Base-by-base conservation (phyloP, 2,888 invertebrate species). In the Fissipunctia ypsillon region DNA sequence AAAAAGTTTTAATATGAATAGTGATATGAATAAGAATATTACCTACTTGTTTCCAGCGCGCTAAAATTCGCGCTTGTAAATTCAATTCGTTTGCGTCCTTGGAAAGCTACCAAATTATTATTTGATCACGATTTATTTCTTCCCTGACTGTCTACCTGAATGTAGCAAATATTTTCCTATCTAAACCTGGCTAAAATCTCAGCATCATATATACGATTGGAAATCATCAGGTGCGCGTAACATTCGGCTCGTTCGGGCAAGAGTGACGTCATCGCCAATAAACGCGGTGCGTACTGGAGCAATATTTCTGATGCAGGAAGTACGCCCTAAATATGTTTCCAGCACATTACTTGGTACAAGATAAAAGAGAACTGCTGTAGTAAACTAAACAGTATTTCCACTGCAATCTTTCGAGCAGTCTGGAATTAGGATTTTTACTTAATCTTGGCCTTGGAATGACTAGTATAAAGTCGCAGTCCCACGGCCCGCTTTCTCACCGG, bases 251-350 rank as follows among this genome's bases (percentile, higher is more conserved):
- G 38, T 74, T 81, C 31, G 41, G 61, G 38, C 38, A 57, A 73
- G 75, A 73, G 73, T 72, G 77, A 72, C 83, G 75, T 80, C 76
- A 79, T 79, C 72, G 59, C 83, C 84, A 84, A 87, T 87, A 87
- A 85, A 80, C 84, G 65, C 70, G 71, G 66, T 77, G 84, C 64
- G 81, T 82, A 87, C 81, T 75, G 72, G 80, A 81, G 82, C 84
- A 88, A 87, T 88, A 89, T 86, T 86, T 89, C 85, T 84, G 78
- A 78, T 54, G 57, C 81, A 86, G 88, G 87, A 89, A 87, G 80
- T 83, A 83, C 80, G 89, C 81, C 81, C 87, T 88, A 85, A 86
- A 89, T 87, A 87, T 89, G 87, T 85, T 87, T 70, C 81, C 80
- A 88, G 80, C 73, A 67, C 60, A 50, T 25, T 65, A 12, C 3